phyloP scores from a whole-genome alignment of 2,797 vertebrate species.

The Furcifer pardalis region DNA sequence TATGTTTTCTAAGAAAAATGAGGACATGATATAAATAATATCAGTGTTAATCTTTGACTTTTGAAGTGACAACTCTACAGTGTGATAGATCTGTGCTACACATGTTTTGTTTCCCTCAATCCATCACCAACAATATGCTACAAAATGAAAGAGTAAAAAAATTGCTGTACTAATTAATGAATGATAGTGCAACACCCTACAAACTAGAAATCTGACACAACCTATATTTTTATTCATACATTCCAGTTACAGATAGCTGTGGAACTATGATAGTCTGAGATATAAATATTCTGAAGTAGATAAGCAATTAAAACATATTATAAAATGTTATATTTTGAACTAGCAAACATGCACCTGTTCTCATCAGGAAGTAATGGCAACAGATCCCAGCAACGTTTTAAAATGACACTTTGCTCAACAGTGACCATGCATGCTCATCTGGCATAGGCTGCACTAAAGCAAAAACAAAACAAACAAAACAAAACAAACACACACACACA shows the following conservation, averaged over 20 bases:
- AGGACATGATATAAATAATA: not conserved
- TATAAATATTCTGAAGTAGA: constrained; percentile 19
- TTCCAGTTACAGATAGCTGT: constrained; percentile 27
- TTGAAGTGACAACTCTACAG: not conserved
- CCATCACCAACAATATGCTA: too few species aligned
- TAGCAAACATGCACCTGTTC: not conserved
- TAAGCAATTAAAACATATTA: not conserved
- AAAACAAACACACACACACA: too few species aligned
- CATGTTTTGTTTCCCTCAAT: not conserved
- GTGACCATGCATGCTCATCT: not conserved
- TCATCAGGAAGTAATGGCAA: constrained; percentile 18
- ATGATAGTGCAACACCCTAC: constrained; percentile 16
- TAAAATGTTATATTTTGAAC: not conserved
- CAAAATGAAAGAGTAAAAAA: not conserved
- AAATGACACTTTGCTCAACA: constrained; percentile 17
- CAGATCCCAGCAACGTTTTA: not conserved
- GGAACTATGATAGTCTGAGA: fast-evolving
- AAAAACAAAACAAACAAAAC: too few species aligned
- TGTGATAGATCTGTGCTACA: not conserved
- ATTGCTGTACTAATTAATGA: not conserved
- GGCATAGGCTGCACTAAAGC: too few species aligned
- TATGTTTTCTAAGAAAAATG: not conserved
- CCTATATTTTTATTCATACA: not conserved
- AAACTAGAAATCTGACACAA: not conserved
- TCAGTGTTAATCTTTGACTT: not conserved